Percentiles rank a stretch among this genome's conserved stretches.
Conservation (phyloP, 2,888 invertebrate species). For the Mongoloraphidia duomilia region DNA sequence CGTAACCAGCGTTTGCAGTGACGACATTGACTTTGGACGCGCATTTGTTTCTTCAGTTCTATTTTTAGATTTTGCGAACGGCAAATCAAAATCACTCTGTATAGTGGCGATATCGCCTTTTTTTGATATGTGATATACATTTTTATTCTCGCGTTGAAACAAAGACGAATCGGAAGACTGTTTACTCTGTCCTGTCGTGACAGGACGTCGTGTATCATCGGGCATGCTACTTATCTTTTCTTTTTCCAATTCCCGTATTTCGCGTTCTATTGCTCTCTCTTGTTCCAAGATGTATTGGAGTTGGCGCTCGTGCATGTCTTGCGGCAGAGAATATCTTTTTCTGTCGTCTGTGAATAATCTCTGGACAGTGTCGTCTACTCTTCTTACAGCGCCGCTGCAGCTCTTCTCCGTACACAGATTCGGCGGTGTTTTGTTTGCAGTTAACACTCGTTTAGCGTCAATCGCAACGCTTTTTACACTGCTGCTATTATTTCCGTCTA, state of each 20-base stretch:
- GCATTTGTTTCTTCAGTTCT: slow-evolving; percentile 11
- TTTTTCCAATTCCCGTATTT: slow-evolving; percentile 46
- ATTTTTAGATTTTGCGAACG: slow-evolving; percentile 4
- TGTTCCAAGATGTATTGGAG: slow-evolving; percentile 50
- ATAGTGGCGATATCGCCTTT: slow-evolving; percentile 32
- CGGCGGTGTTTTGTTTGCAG: not conserved
- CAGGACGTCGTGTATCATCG: too few species aligned
- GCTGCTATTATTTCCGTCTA: not conserved
- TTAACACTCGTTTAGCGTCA: not conserved
- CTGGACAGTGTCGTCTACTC: not conserved
- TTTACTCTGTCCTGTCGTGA: too few species aligned
- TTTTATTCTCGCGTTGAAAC: too few species aligned
- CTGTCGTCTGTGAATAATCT: not conserved
- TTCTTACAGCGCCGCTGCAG: not conserved
- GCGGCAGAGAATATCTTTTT: slow-evolving; percentile 41
- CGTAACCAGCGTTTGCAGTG: slow-evolving; percentile 22
- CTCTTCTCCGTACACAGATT: slow-evolving; percentile 2
- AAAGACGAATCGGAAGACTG: too few species aligned
- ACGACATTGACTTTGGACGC: slow-evolving; percentile 20
- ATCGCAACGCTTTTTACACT: not conserved
- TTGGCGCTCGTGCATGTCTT: slow-evolving; percentile 47
- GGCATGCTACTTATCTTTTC: slow-evolving; percentile 26
- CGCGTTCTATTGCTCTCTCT: slow-evolving; percentile 51
- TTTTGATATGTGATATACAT: slow-evolving; percentile 27
- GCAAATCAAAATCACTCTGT: slow-evolving; percentile 16